These are phyloP conservation scores for Sebastes itinus DNA, from an alignment of 2,797 vertebrate genomes.

Conservation along the genomic window DNA sequence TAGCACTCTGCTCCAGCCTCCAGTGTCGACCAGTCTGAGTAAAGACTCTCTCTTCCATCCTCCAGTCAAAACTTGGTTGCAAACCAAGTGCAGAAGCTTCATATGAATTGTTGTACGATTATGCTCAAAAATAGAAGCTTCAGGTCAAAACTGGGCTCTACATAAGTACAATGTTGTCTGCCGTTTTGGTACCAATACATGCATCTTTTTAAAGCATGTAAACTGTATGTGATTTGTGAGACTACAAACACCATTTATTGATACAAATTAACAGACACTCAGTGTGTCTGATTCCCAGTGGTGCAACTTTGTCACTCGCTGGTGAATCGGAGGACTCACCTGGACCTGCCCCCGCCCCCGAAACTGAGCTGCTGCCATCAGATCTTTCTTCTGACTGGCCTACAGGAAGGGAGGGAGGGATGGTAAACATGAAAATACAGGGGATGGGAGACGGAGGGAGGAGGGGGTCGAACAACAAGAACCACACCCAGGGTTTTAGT, in stretches of 20 bases:
- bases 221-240: background rate
- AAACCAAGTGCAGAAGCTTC: background rate
- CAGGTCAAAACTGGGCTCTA: background rate
- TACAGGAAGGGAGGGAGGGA: conserved; percentile 83
- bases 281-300: conserved; percentile 29
- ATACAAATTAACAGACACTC: background rate
- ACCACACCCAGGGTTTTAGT: conserved; percentile 72
- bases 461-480: conserved; percentile 60
- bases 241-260: background rate
- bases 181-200: background rate
- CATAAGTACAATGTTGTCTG: background rate
- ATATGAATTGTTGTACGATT: background rate
- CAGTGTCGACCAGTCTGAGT: background rate
- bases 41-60: background rate
- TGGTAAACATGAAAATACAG: conserved; percentile 78
- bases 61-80: background rate
- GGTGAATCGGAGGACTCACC: conserved; percentile 79
- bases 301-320: conserved; percentile 41
- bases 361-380: conserved; percentile 84
- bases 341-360: conserved; percentile 82
- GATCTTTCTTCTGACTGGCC: conserved; percentile 88
- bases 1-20: background rate
- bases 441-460: conserved; percentile 56
- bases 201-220: conserved; percentile 24
- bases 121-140: background rate